Base-by-base conservation (phyloP, 1,140 invertebrate species). In the Panagrolaimus sp. region DNA sequence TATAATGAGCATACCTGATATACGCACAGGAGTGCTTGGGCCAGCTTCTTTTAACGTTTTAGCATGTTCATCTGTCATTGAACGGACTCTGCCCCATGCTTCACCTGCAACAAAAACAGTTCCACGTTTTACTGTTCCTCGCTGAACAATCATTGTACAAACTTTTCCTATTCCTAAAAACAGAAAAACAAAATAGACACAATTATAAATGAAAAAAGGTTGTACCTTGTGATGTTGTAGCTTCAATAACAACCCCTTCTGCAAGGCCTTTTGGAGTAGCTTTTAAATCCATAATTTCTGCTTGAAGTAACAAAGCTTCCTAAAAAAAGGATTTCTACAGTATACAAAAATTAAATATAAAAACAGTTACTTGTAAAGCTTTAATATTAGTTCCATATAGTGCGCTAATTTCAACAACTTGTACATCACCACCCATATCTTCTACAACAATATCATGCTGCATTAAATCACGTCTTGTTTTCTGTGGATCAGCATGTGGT, bases 201-300 rank as follows among this genome's bases (percentile, higher is more conserved):
- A n/a, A n/a, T n/a, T n/a, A n/a, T n/a, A 62, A n/a, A 63, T 27
- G 13, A 1, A 64, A 68, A 31, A 75, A 80, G 83, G 78, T 89
- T 91, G 81, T 88, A 20, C 87, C 84, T 14, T 86, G 83, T 84
- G 95, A 89, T 8, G 88, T 85, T 67, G 87, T 89, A 0, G 92
- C 89, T 85, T 99, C 96, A 16, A 99, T 87, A 0, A 97, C 88
- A 9, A 90, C 88, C 0, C 90, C 95, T 86, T 97, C 93, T 0
- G 93, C 91, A 1, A 87, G 83, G 0, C 94, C 93, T 13, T 85
- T 88, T 2, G 89, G 78, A 57, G 86, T 85, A n/a, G 84, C 83
- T 77, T 88, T 89, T 1, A 98, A 83, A 20, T 92, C 88, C 87
- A 96, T 88, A 0, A 97, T 73, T 83, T 98, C 93, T 0, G 95